Percentiles rank a stretch among this genome's conserved stretches.
Conservation (phyloP, 2,113 vertebrate species). For the Martes martes region DNA sequence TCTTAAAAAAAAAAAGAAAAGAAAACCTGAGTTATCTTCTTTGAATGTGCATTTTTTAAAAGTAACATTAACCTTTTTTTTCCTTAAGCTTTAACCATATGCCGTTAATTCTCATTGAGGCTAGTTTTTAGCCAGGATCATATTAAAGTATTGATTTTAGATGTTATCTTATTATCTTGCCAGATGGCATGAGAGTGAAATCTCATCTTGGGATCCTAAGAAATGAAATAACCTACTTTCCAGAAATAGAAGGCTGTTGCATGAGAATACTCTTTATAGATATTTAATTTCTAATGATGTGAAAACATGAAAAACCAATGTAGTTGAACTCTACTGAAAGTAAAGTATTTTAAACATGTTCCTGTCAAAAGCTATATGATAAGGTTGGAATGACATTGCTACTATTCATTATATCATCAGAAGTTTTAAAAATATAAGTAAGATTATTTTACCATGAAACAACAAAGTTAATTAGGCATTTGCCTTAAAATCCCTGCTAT, state of each 20-base stretch:
- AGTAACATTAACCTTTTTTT: neutral
- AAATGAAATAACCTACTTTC: constrained; percentile 66
- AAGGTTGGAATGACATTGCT: neutral
- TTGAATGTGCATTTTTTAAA: neutral
- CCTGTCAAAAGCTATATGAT: neutral
- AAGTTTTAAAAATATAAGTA: neutral
- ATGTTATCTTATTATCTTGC: constrained; percentile 69
- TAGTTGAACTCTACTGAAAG: neutral
- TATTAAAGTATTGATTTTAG: constrained; percentile 74
- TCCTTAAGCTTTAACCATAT: constrained; percentile 50
- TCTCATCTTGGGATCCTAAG: constrained; percentile 53
- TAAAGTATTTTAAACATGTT: neutral
- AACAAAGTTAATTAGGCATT: neutral
- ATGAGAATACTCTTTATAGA: constrained; percentile 36
- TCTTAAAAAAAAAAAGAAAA: neutral
- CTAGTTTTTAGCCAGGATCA: constrained; percentile 56
- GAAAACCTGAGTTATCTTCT: neutral
- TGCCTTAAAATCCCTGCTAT: neutral
- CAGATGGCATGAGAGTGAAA: constrained; percentile 65
- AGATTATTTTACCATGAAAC: neutral
- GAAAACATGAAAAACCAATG: neutral
- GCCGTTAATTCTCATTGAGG: constrained; percentile 61
- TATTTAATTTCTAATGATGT: constrained; percentile 55
- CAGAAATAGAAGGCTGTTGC: constrained; percentile 54
- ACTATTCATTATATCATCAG: neutral